These are phyloP conservation scores for Saiga tatarica DNA, from an alignment of 2,113 vertebrate species.

Conservation along the genomic window DNA sequence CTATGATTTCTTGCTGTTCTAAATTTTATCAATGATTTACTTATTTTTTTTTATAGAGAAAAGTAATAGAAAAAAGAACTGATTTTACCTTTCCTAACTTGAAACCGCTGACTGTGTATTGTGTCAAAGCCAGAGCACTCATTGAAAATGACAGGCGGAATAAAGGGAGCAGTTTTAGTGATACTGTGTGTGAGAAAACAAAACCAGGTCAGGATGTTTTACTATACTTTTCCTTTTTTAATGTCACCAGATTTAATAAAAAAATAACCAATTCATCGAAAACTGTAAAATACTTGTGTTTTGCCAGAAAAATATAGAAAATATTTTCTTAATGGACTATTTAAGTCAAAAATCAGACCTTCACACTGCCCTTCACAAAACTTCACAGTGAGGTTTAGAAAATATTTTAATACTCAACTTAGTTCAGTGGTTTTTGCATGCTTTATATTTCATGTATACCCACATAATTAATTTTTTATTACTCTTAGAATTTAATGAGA, in stretches of 20 bases:
- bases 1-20: neutral
- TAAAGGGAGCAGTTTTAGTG: conserved; percentile 69
- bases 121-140: conserved; percentile 69
- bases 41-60: conserved; percentile 60
- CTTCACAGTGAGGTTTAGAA: neutral
- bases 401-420: neutral
- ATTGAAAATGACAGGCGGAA: accelerated
- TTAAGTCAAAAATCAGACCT: neutral
- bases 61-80: neutral
- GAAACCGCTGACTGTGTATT: conserved; percentile 66
- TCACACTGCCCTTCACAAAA: neutral
- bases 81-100: conserved; percentile 45
- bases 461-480: neutral
- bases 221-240: neutral
- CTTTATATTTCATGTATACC: neutral
- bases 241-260: neutral
- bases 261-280: neutral
- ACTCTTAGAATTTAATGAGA: neutral
- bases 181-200: conserved; percentile 68
- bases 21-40: neutral
- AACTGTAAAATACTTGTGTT: neutral
- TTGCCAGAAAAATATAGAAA: neutral
- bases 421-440: neutral
- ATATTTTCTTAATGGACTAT: neutral
- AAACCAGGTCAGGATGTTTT: conserved; percentile 49